A percentile compares a stretch with the other conserved stretches of the same genome.
phyloP scores from a whole-genome alignment of 1,140 invertebrate species.

The Lordiphosa stackelbergi region DNA sequence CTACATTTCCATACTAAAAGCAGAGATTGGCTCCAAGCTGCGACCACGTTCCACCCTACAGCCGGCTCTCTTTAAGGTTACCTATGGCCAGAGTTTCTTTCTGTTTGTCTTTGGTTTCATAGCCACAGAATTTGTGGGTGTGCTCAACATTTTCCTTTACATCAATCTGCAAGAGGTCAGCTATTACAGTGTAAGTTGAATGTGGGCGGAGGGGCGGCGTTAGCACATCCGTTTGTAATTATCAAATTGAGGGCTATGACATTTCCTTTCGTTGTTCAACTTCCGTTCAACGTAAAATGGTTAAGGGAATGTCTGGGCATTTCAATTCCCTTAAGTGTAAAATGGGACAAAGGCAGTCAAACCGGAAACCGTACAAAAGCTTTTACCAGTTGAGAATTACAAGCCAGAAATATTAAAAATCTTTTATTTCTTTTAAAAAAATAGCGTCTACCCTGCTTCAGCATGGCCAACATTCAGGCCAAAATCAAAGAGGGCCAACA shows the following conservation, averaged over 20 bases:
- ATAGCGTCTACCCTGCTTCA: constrained; percentile 69
- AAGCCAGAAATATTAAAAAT: not conserved
- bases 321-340: too few species aligned
- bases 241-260: constrained; percentile 7
- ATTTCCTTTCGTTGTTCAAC: constrained; percentile 16
- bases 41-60: constrained; percentile 86
- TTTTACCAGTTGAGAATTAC: not conserved
- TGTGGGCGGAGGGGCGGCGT: not conserved
- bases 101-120: constrained; percentile 91
- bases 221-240: constrained; percentile 17
- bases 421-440: not conserved
- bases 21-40: constrained; percentile 91
- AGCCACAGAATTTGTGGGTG: constrained; percentile 88
- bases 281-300: constrained; percentile 10
- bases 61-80: constrained; percentile 88
- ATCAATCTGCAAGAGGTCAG: constrained; percentile 84
- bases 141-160: constrained; percentile 91
- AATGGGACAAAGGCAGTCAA: too few species aligned
- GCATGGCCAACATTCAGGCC: constrained; percentile 49
- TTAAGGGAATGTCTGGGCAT: not conserved
- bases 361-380: too few species aligned
- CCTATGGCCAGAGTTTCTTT: constrained; percentile 91
- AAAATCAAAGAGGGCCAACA: constrained; percentile 53
- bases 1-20: constrained; percentile 94
- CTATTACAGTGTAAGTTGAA: constrained; percentile 64